These are phyloP conservation scores for Anoplolepis gracilipes DNA, from an alignment of 1,140 invertebrate species.

Conservation along the genomic window DNA sequence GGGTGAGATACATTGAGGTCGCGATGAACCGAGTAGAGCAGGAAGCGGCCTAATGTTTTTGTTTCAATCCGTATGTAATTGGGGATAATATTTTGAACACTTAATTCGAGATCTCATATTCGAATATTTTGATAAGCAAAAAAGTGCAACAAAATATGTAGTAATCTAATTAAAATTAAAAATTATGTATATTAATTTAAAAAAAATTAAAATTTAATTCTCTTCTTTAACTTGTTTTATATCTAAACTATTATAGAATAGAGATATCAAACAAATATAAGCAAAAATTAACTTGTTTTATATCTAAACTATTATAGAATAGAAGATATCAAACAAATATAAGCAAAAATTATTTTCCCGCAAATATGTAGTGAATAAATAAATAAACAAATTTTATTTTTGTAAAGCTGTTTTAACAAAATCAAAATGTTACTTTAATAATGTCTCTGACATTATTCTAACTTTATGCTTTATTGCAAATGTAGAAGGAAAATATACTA, in stretches of 20 bases:
- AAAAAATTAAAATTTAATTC: not conserved
- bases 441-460: not conserved
- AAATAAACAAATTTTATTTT: not conserved
- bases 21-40: not conserved
- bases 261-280: not conserved
- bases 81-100: not conserved
- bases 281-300: not conserved
- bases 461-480: not conserved
- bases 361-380: too few relatives aligned
- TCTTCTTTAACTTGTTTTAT: not conserved
- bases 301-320: not conserved
- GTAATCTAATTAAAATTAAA: not conserved
- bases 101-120: not conserved
- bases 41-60: conserved; percentile 13
- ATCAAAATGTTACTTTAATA: not conserved
- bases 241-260: not conserved
- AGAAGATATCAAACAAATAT: not conserved
- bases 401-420: not conserved
- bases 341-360: not conserved
- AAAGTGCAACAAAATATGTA: not conserved
- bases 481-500: not conserved
- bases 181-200: not conserved
- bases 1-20: conserved; percentile 45
- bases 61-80: conserved; percentile 20
- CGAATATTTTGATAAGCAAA: not conserved